Evolutionary conservation across 2,888 invertebrate species (phyloP).

Genomic region (Lasioglossum leucozonium): DNA sequence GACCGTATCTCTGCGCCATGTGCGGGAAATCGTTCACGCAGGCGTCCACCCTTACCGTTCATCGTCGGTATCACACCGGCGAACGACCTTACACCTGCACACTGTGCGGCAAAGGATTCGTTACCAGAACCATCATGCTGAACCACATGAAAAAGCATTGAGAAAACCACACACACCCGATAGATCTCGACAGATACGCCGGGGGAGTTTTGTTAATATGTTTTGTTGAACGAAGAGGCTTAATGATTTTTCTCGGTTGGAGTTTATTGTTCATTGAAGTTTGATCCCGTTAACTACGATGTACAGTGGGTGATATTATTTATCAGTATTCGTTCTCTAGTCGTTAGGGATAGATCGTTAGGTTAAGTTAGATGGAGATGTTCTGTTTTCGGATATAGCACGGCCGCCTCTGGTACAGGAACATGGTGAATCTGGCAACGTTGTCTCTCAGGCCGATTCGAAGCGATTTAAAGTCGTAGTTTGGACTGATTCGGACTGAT

Average conservation of each 20-base stretch:
- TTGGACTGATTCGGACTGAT: too few relatives aligned
- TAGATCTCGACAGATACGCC: not conserved
- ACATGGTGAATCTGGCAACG: too few relatives aligned
- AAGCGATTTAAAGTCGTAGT: too few relatives aligned
- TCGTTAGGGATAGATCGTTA: not conserved
- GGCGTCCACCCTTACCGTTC: conserved; percentile 82
- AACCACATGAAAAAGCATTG: conserved; percentile 84
- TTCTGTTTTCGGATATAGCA: not conserved
- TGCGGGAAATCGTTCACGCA: conserved; percentile 84
- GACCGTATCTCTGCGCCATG: conserved; percentile 85
- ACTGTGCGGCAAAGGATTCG: conserved; percentile 83
- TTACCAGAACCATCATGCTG: conserved; percentile 84
- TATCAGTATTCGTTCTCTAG: conserved; percentile 21
- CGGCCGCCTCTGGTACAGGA: too few relatives aligned
- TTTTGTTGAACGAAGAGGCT: not conserved
- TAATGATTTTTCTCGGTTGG: conserved; percentile 10
- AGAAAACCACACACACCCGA: not conserved
- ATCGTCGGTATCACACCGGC: conserved; percentile 83
- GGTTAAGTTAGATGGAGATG: not conserved
- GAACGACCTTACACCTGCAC: conserved; percentile 84
- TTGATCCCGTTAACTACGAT: not conserved
- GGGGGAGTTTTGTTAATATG: conserved; percentile 5
- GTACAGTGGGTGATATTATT: not conserved
- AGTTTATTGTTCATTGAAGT: conserved; percentile 29
- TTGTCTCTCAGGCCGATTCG: too few relatives aligned